Percentiles rank a stretch among this genome's conserved stretches.
phyloP scores from a whole-genome alignment of 2,797 vertebrate genomes.

The Catamblyrhynchus diadema region DNA sequence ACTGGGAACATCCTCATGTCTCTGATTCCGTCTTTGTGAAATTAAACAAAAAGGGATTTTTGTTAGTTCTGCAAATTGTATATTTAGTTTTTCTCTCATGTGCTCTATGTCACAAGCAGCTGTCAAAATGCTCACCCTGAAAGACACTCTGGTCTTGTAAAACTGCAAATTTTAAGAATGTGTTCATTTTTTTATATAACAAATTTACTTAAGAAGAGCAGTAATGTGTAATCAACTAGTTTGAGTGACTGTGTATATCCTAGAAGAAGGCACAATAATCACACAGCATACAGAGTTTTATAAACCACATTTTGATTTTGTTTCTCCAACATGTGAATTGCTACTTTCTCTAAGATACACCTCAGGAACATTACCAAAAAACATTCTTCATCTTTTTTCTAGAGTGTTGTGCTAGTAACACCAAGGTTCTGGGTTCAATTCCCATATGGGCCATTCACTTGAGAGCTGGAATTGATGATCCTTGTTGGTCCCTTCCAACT shows the following conservation, averaged over 20 bases:
- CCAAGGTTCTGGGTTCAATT: not conserved
- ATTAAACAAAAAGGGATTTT: not conserved
- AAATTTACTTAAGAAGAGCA: not conserved
- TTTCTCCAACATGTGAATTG: not conserved
- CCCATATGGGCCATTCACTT: not conserved
- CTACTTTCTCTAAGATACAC: not conserved
- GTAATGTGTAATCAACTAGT: not conserved
- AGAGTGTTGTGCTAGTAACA: not conserved
- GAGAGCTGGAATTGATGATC: not conserved
- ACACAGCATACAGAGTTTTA: not conserved
- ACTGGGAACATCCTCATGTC: not conserved
- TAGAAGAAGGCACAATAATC: not conserved
- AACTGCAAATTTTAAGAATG: not conserved
- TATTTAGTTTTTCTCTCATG: not conserved
- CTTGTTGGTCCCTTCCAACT: not conserved
- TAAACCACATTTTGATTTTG: not conserved
- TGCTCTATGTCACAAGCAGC: not conserved
- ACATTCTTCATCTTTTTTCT: not conserved
- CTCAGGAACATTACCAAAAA: not conserved
- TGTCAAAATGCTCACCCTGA: not conserved
- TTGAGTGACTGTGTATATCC: not conserved
- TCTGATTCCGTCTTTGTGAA: not conserved
- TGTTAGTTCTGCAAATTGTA: not conserved
- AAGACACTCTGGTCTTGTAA: not conserved
- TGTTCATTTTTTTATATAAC: not conserved